These are phyloP conservation scores for Pyrrhia umbra DNA, from an alignment of 2,888 invertebrate genomes.

Conservation along the genomic window DNA sequence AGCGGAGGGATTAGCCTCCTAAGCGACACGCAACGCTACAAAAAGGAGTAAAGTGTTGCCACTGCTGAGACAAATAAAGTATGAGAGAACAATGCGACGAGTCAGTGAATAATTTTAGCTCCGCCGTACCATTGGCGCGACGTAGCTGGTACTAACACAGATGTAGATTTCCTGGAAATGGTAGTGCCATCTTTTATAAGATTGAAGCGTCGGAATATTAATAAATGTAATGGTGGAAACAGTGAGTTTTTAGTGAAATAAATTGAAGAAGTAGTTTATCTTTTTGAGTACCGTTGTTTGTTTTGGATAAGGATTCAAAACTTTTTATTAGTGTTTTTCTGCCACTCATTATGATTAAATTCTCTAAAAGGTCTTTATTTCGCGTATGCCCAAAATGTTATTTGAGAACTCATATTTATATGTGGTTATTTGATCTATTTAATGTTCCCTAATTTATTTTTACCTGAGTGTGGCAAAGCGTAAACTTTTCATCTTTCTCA, in stretches of 20 bases:
- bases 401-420: not conserved
- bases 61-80: conserved; percentile 84
- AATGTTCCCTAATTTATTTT: no score
- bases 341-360: not conserved
- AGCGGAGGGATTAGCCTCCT: conserved; percentile 79
- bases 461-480: not conserved
- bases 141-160: conserved; percentile 69
- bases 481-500: not conserved
- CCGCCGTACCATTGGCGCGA: conserved; percentile 76
- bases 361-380: not conserved
- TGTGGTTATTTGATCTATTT: no score
- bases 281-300: not conserved
- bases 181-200: not conserved
- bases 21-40: conserved; percentile 82
- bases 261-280: not conserved
- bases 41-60: conserved; percentile 74
- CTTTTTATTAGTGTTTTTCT: not conserved
- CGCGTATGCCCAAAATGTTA: not conserved
- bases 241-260: not conserved
- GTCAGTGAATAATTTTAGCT: conserved; percentile 89
- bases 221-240: conserved; percentile 11
- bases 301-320: not conserved
- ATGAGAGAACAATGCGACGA: conserved; percentile 88
- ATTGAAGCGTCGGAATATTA: conserved; percentile 20
- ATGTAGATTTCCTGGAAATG: conserved; percentile 65